A percentile compares a stretch with the other conserved stretches of the same genome.
These are phyloP conservation scores for Ips nitidus DNA, from an alignment of 1,140 invertebrate species.

Conservation along the genomic window DNA sequence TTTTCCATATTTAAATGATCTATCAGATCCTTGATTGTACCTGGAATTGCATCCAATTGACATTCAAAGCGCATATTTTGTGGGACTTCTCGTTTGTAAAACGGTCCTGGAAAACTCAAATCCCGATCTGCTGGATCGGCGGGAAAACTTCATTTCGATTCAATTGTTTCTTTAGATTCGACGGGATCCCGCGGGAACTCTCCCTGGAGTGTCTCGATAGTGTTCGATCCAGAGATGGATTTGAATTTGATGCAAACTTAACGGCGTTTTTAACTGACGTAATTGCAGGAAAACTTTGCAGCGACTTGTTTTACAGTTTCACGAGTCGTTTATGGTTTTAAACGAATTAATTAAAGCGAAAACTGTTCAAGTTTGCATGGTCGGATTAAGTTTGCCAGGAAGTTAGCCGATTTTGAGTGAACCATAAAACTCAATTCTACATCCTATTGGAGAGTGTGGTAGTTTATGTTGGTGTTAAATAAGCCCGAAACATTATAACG, in stretches of 20 bases:
- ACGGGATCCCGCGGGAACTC: conserved; percentile 11
- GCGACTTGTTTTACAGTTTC: not conserved
- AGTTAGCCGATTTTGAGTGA: not conserved
- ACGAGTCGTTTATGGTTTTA: not conserved
- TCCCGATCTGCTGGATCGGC: conserved; percentile 20
- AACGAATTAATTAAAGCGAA: not conserved
- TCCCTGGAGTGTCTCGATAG: conserved; percentile 8
- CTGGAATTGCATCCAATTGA: conserved; percentile 8
- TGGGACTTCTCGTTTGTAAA: conserved; percentile 10
- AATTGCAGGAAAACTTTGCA: conserved; percentile 2
- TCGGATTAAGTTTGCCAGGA: not conserved
- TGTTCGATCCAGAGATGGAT: conserved; percentile 17
- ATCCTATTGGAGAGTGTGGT: too few relatives aligned
- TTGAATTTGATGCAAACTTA: conserved; percentile 8
- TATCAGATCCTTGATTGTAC: conserved; percentile 8
- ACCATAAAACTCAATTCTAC: not conserved
- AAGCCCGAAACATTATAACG: not conserved
- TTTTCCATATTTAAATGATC: conserved; percentile 17
- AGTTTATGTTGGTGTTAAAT: too few relatives aligned
- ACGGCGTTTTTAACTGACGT: not conserved
- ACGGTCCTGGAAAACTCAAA: conserved; percentile 14
- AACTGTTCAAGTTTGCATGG: not conserved
- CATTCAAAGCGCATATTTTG: conserved; percentile 9
- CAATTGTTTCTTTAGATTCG: conserved; percentile 30
- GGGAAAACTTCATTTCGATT: conserved; percentile 32